Percentiles rank a stretch among this genome's conserved stretches.
phyloP scores from a whole-genome alignment of 2,888 invertebrate genomes.

The Metalampra italica region DNA sequence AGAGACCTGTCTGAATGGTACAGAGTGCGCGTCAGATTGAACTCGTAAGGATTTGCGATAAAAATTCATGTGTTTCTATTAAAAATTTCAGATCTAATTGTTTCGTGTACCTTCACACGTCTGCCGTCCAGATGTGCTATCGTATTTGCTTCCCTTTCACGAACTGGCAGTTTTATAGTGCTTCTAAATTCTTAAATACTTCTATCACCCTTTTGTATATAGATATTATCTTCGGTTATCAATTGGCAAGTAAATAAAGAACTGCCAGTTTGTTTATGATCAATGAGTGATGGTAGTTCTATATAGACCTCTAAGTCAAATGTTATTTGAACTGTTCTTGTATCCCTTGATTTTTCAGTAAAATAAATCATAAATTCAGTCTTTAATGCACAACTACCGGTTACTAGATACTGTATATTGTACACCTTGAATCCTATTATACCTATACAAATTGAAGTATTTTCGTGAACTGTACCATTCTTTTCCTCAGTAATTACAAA shows the following conservation, averaged over 20 bases:
- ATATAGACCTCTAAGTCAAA: conserved; percentile 41
- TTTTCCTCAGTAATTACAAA: conserved; percentile 16
- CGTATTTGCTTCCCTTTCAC: conserved; percentile 63
- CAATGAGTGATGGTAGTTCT: conserved; percentile 50
- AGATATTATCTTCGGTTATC: neutral
- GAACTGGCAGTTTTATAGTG: conserved; percentile 65
- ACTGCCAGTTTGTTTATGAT: conserved; percentile 65
- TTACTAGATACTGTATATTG: conserved; percentile 1
- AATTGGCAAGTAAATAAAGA: conserved; percentile 16
- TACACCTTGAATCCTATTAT: conserved; percentile 8
- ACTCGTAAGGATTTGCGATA: conserved; percentile 85
- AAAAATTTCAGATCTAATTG: conserved; percentile 68
- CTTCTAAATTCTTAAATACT: neutral
- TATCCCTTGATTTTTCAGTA: conserved; percentile 8
- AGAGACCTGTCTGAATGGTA: conserved; percentile 87
- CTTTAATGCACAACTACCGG: neutral
- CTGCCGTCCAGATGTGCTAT: conserved; percentile 74
- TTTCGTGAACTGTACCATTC: conserved; percentile 27
- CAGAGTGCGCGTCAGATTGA: conserved; percentile 91
- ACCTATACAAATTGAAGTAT: neutral
- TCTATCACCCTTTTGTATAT: neutral
- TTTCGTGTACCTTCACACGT: conserved; percentile 72
- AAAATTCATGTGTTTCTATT: conserved; percentile 73
- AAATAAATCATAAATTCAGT: neutral
- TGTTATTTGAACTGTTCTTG: conserved; percentile 5